Percentiles rank a stretch among this genome's conserved stretches.
These are phyloP conservation scores for Adela reaumurella DNA, from an alignment of 2,888 invertebrate species.

Conservation along the genomic window DNA sequence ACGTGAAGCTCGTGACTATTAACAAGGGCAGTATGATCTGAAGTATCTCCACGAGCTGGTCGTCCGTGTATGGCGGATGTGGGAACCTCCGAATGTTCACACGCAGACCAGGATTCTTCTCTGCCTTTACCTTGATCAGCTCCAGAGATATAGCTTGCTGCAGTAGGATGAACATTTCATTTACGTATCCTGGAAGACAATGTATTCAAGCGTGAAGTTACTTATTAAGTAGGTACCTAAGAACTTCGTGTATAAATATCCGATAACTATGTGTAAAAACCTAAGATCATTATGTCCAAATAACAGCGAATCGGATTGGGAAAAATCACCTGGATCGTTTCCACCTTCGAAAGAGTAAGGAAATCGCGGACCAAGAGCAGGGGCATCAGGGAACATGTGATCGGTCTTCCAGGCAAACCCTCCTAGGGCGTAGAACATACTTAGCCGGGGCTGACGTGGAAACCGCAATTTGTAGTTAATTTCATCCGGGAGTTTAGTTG, in stretches of 20 bases:
- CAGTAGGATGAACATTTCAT: constrained; percentile 40
- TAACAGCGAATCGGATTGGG: too few species aligned
- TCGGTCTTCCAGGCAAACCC: constrained; percentile 65
- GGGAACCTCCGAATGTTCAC: constrained; percentile 63
- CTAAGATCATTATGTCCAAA: too few species aligned
- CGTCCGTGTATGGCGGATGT: constrained; percentile 67
- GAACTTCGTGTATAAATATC: too few species aligned
- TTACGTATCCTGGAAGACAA: constrained; percentile 34
- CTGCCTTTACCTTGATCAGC: constrained; percentile 27
- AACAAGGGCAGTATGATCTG: constrained; percentile 69
- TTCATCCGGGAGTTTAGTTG: constrained; percentile 32
- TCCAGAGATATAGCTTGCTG: constrained; percentile 37
- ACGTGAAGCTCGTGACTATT: constrained; percentile 75
- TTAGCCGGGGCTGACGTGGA: constrained; percentile 57
- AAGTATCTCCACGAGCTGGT: constrained; percentile 63
- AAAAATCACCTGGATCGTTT: constrained; percentile 54
- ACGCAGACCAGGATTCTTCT: constrained; percentile 17
- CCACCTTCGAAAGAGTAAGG: constrained; percentile 41
- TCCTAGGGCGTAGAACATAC: constrained; percentile 26
- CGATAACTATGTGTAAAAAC: too few species aligned
- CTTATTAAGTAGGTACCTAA: too few species aligned
- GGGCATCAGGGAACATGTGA: constrained; percentile 61
- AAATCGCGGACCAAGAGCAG: constrained; percentile 67
- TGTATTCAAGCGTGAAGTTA: too few species aligned
- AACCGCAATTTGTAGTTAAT: constrained; percentile 58